A percentile compares a stretch with the other conserved stretches of the same genome.
Evolutionary conservation across 2,113 vertebrate genomes (phyloP).

Genomic region (Lepus timidus): DNA sequence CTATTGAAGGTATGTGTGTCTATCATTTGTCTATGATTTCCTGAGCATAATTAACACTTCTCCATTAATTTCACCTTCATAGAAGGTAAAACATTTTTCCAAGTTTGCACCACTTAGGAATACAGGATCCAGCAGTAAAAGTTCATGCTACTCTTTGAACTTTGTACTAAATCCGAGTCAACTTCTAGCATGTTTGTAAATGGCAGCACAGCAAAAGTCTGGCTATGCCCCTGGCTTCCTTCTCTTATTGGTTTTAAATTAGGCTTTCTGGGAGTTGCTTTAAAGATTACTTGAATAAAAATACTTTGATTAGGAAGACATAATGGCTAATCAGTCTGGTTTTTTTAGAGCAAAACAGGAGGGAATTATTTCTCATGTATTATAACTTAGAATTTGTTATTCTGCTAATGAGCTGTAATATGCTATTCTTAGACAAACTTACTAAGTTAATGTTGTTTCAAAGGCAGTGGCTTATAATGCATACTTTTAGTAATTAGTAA

Average conservation of each 20-base stretch:
- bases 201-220: neutral
- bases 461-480: neutral
- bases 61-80: constrained; percentile 21
- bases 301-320: neutral
- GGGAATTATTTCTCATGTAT: neutral
- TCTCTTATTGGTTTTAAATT: neutral
- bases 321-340: neutral
- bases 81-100: neutral
- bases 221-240: neutral
- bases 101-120: neutral
- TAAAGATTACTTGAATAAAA: neutral
- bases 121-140: neutral
- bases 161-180: neutral
- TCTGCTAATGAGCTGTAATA: neutral
- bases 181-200: neutral
- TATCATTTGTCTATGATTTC: neutral
- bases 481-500: constrained; percentile 13
- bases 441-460: constrained; percentile 10
- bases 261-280: neutral
- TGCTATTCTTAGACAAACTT: neutral
- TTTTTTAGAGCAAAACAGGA: constrained; percentile 23
- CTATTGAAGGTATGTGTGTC: neutral
- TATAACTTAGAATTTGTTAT: neutral
- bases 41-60: neutral
- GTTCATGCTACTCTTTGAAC: neutral